Evolutionary conservation across 2,113 vertebrate genomes (phyloP).

Genomic region (Emydura subglobosa): DNA sequence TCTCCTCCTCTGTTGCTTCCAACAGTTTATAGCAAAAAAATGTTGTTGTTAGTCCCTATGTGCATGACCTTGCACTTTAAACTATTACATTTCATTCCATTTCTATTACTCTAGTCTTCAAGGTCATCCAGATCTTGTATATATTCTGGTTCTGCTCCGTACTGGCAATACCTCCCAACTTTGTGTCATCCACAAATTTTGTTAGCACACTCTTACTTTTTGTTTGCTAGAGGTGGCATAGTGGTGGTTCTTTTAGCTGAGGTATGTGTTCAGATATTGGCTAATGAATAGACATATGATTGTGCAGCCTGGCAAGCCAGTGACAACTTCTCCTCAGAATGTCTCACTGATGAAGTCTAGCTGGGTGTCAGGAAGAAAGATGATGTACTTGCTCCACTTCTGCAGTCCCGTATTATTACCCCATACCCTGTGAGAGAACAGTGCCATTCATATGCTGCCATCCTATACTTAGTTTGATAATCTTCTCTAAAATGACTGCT

Average conservation of each 20-base stretch:
- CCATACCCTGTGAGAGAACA: rapidly evolving
- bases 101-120: background rate
- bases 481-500: background rate
- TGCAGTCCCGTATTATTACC: background rate
- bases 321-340: background rate
- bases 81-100: background rate
- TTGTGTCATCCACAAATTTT: background rate
- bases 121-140: background rate
- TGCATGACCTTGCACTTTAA: background rate
- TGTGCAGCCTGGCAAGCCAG: background rate
- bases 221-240: no score
- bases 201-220: background rate
- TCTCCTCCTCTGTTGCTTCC: background rate
- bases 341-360: background rate
- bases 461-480: background rate
- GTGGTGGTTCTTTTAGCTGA: no score
- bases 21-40: background rate
- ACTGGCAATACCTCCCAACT: background rate
- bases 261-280: background rate
- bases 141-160: background rate
- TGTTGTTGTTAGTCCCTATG: background rate
- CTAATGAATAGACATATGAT: background rate
- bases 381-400: background rate
- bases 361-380: background rate
- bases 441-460: background rate